Evolutionary conservation across 2,113 vertebrate species (phyloP).

Genomic region (Diadophis punctatus): DNA sequence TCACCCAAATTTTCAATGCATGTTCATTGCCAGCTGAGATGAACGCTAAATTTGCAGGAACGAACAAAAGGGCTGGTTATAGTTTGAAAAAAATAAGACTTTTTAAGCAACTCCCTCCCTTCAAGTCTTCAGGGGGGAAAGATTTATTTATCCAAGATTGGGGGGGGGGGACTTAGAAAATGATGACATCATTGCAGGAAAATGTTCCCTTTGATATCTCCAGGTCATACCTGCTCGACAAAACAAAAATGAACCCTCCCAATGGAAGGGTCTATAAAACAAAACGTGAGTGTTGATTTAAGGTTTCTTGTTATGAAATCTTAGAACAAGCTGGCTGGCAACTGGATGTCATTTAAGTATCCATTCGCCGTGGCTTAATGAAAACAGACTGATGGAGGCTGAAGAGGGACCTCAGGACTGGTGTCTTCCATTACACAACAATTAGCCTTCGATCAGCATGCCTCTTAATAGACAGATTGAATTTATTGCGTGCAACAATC

Average conservation of each 20-base stretch:
- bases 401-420: conserved; percentile 67
- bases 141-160: conserved; percentile 26
- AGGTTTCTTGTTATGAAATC: conserved; percentile 69
- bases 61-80: neutral
- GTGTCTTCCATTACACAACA: conserved; percentile 72
- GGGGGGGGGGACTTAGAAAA: neutral
- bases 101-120: neutral
- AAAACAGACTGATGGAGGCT: conserved; percentile 73
- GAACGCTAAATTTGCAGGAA: neutral
- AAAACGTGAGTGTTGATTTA: conserved; percentile 67
- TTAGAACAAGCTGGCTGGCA: conserved; percentile 65
- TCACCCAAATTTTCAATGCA: neutral
- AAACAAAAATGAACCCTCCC: conserved; percentile 57
- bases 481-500: conserved; percentile 72
- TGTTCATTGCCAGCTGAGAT: neutral
- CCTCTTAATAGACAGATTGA: conserved; percentile 72
- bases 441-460: conserved; percentile 66
- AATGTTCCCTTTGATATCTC: conserved; percentile 60
- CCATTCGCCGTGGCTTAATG: conserved; percentile 68
- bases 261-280: conserved; percentile 59
- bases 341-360: conserved; percentile 64
- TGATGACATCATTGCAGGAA: conserved; percentile 23
- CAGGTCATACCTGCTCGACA: conserved; percentile 36
- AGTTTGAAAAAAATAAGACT: neutral
- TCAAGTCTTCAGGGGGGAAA: neutral